These are phyloP conservation scores for Patella pellucida DNA, from an alignment of 2,888 invertebrate genomes.

Conservation along the genomic window DNA sequence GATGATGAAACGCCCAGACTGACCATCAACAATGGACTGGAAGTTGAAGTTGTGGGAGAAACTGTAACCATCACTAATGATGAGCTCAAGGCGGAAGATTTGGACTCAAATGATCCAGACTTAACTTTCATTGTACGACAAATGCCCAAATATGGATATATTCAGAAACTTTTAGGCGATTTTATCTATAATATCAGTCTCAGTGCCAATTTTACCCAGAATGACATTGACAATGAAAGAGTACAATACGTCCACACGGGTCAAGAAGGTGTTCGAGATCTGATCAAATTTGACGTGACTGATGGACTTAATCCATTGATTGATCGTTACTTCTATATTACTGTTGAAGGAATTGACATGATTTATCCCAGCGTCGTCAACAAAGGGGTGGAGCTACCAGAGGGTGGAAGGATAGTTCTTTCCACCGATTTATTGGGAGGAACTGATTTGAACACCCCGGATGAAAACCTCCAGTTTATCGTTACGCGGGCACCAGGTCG, in stretches of 20 bases:
- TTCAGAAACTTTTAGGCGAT: slow-evolving; percentile 45
- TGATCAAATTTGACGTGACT: slow-evolving; percentile 70
- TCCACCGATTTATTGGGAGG: slow-evolving; percentile 68
- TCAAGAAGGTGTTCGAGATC: slow-evolving; percentile 64
- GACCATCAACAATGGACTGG: slow-evolving; percentile 68
- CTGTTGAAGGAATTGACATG: slow-evolving; percentile 65
- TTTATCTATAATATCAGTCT: slow-evolving; percentile 58
- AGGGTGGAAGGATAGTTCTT: slow-evolving; percentile 65
- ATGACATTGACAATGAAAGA: slow-evolving; percentile 62
- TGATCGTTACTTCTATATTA: slow-evolving; percentile 68
- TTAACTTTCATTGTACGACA: slow-evolving; percentile 64
- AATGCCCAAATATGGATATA: slow-evolving; percentile 64
- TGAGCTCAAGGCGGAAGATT: slow-evolving; percentile 65
- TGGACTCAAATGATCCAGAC: slow-evolving; percentile 64
- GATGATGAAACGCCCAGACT: slow-evolving; percentile 71
- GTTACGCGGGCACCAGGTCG: slow-evolving; percentile 66
- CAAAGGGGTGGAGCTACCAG: slow-evolving; percentile 66
- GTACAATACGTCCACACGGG: slow-evolving; percentile 67
- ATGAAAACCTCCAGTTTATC: slow-evolving; percentile 62
- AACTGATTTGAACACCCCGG: slow-evolving; percentile 65
- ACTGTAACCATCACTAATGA: slow-evolving; percentile 61
- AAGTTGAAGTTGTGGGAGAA: slow-evolving; percentile 64
- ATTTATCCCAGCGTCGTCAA: slow-evolving; percentile 67
- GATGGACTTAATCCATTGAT: slow-evolving; percentile 69
- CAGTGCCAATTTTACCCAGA: slow-evolving; percentile 68